phyloP scores from a whole-genome alignment of 2,113 vertebrate genomes.

The Cheilinus undulatus region DNA sequence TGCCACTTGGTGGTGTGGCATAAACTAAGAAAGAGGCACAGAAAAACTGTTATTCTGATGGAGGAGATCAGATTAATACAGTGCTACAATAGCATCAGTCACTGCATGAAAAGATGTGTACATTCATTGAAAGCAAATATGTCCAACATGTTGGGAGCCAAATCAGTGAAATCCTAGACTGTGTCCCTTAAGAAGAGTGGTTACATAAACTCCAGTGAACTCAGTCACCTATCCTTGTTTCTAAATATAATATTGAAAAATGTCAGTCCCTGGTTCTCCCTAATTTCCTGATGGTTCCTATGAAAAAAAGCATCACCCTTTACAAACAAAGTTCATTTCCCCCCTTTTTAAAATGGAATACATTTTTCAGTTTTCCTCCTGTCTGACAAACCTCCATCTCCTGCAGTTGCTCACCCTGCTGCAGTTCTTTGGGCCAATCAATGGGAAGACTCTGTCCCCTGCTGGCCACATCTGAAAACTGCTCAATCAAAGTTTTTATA shows the following conservation, averaged over 20 bases:
- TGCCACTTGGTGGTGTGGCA: constrained; percentile 18
- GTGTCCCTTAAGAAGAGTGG: constrained; percentile 2
- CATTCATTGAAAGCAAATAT: neutral
- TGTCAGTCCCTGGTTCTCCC: neutral
- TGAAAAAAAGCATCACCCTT: constrained; percentile 7
- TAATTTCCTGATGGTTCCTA: neutral
- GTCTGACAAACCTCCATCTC: neutral
- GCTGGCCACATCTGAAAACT: constrained; percentile 24
- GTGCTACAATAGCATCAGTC: neutral
- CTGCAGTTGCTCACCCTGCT: neutral
- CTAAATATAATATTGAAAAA: neutral
- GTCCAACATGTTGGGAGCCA: neutral
- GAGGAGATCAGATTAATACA: constrained; percentile 33
- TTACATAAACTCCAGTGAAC: constrained; percentile 26
- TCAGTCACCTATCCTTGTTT: constrained; percentile 13
- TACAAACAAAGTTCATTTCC: neutral
- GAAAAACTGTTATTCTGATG: constrained; percentile 15
- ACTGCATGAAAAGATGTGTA: neutral
- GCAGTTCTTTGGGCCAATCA: neutral
- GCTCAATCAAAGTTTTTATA: neutral
- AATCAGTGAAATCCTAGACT: neutral
- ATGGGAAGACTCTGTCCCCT: constrained; percentile 52
- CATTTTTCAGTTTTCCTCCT: neutral
- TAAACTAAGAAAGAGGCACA: neutral
- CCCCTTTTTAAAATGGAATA: too few species aligned